Percentiles rank a stretch among this genome's conserved stretches.
Conservation (phyloP, 2,113 vertebrate species). For the Oriolus oriolus region DNA sequence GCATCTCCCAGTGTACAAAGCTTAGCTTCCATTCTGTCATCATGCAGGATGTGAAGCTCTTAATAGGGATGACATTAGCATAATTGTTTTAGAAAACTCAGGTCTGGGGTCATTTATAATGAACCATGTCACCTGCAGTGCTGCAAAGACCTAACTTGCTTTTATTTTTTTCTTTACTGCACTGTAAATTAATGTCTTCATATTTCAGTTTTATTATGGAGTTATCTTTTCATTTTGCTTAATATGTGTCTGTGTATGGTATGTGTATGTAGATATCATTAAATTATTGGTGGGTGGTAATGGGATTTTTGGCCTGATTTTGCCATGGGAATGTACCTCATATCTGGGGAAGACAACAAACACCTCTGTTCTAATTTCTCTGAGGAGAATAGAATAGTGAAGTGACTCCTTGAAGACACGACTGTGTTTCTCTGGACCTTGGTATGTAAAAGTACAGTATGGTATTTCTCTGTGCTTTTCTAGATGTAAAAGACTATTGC, state of each 20-base stretch:
- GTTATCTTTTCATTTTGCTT: not conserved
- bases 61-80: not conserved
- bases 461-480: not conserved
- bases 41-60: not conserved
- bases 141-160: not conserved
- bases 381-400: not conserved
- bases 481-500: not conserved
- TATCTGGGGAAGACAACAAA: not conserved
- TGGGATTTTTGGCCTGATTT: not conserved
- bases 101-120: not conserved
- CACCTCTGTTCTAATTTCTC: not conserved
- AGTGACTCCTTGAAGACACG: not conserved
- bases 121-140: not conserved
- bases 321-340: not conserved
- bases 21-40: not conserved
- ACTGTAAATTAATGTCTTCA: not conserved
- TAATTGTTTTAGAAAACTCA: not conserved
- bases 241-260: not conserved
- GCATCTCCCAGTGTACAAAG: not conserved
- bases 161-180: not conserved
- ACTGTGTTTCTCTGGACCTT: not conserved
- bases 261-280: not conserved
- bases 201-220: not conserved
- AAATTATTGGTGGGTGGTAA: not conserved
- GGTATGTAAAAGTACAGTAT: not conserved